Conservation (phyloP, 2,797 vertebrate genomes). For the Tapera naevia region DNA sequence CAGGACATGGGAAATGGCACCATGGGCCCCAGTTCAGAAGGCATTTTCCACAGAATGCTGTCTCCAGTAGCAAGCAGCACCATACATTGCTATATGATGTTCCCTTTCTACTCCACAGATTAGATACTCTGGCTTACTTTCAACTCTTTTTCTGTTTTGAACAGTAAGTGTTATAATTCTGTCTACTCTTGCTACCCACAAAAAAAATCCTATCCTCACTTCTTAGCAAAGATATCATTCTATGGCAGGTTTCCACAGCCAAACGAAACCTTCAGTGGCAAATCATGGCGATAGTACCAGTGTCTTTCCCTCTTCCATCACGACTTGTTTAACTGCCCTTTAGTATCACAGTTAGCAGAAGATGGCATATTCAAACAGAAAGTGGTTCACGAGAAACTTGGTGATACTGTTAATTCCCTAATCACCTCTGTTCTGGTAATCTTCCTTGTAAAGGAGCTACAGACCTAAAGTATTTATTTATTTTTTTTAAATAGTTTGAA, state of each 20-base stretch:
- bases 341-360: not conserved
- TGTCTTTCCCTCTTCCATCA: not conserved
- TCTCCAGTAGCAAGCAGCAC: not conserved
- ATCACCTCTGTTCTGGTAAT: not conserved
- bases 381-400: not conserved
- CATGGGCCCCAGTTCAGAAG: not conserved
- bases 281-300: not conserved
- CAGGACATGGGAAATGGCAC: not conserved
- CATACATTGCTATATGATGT: not conserved
- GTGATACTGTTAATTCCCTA: not conserved
- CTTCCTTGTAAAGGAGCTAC: not conserved
- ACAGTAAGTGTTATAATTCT: not conserved
- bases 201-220: not conserved
- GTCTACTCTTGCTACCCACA: not conserved
- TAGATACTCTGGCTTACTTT: not conserved
- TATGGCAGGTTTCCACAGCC: not conserved
- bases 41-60: not conserved
- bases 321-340: not conserved
- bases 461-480: not conserved
- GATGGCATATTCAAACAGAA: not conserved
- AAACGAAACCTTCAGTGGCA: not conserved
- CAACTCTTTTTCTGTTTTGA: not conserved
- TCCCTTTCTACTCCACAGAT: not conserved
- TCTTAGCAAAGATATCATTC: not conserved
- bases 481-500: not conserved